Evolutionary conservation across 2,888 invertebrate species (phyloP).

Genomic region (Alloscopus bannaensis): DNA sequence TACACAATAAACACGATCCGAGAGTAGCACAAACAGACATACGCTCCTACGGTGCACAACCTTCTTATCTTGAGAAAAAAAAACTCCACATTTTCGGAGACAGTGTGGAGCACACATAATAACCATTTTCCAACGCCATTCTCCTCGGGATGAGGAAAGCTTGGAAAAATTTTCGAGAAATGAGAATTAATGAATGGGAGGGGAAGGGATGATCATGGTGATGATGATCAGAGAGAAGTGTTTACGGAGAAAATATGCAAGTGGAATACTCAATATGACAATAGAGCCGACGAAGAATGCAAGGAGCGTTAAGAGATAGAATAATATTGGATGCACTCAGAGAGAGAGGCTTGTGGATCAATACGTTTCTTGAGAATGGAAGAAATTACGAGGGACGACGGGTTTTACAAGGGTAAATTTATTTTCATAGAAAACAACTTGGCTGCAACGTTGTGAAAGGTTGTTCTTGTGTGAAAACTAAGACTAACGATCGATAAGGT

Average conservation of each 20-base stretch:
- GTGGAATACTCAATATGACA: slow-evolving; percentile 46
- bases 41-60: too few relatives aligned
- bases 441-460: too few relatives aligned
- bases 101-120: not conserved
- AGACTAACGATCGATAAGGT: too few relatives aligned
- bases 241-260: slow-evolving; percentile 54
- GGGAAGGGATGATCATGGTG: not conserved
- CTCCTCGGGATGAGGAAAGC: not conserved
- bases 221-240: slow-evolving; percentile 27
- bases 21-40: slow-evolving; percentile 8
- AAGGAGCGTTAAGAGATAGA: not conserved
- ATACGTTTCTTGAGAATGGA: slow-evolving; percentile 1
- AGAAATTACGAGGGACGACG: not conserved
- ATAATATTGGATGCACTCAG: not conserved
- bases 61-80: too few relatives aligned
- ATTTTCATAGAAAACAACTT: too few relatives aligned
- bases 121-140: slow-evolving; percentile 41
- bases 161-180: slow-evolving; percentile 34
- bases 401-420: too few relatives aligned
- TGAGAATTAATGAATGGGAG: slow-evolving; percentile 61
- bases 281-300: not conserved
- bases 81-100: too few relatives aligned
- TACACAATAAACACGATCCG: slow-evolving; percentile 29
- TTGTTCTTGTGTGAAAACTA: too few relatives aligned
- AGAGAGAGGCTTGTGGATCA: not conserved